Evolutionary conservation across 2,888 invertebrate species (phyloP), one percentile per base, ranked within the genome.

Genomic region (Salpingus planirostris): DNA sequence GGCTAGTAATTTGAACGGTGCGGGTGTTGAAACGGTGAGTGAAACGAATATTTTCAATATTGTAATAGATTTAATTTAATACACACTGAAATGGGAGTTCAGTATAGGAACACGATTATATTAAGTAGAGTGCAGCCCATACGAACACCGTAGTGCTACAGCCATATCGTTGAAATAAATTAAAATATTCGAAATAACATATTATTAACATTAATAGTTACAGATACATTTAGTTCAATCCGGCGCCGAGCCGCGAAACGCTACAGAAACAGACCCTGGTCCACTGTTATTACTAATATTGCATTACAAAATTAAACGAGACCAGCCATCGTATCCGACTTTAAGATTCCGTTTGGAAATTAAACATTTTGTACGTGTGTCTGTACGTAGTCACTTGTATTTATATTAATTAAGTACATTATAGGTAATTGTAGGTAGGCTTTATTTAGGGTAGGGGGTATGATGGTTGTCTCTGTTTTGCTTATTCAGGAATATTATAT

Each of bases 1-100:
- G n/a, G n/a, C n/a, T n/a, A n/a, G n/a, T n/a, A n/a, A n/a, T n/a
- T n/a, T n/a, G n/a, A n/a, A n/a, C n/a, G n/a, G n/a, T n/a, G n/a
- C n/a, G n/a, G n/a, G n/a, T n/a, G n/a, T n/a, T n/a, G n/a, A n/a
- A n/a, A n/a, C n/a, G n/a, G n/a, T n/a, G n/a, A 35, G 35, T 32
- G 22, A 34, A 32, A 29, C 31, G 15, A 13, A 11, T 26, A 13
- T 21, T 27, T 35, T 38, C 27, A 33, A 30, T 33, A 38, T 42
- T 54, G 57, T 57, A 60, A 60, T 61, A 57, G 57, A 58, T 59
- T 59, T 60, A 54, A 59, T 58, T 60, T 59, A 46, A 60, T 60
- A 62, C 60, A 62, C 61, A 63, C 61, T 61, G 62, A 62, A 59
- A 55, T 53, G 52, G 57, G 59, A 59, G 59, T 60, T 62, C 56